phyloP scores from a whole-genome alignment of 2,797 vertebrate genomes.

The Thunnus albacares region DNA sequence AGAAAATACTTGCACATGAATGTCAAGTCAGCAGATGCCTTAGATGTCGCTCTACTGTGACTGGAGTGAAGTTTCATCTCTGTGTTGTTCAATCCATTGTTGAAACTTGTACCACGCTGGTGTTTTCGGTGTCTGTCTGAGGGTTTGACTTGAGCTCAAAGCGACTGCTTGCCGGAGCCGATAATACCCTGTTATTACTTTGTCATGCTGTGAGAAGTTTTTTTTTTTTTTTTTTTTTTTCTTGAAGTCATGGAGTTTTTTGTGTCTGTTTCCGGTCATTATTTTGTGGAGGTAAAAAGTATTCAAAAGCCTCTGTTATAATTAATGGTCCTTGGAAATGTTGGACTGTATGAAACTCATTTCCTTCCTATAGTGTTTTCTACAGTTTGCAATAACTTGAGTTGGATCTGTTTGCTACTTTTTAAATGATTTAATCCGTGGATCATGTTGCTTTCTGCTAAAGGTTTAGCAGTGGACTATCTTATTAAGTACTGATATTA shows the following conservation, averaged over 20 bases:
- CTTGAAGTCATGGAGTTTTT: constrained; percentile 6
- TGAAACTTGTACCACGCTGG: constrained; percentile 22
- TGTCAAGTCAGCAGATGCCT: constrained; percentile 58
- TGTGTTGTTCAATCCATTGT: constrained; percentile 10
- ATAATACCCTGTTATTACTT: constrained; percentile 9
- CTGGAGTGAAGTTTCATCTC: not conserved
- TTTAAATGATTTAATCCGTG: not conserved
- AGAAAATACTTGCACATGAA: constrained; percentile 52
- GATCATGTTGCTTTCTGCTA: not conserved
- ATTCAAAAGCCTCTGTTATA: constrained; percentile 57
- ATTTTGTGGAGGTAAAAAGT: constrained; percentile 28
- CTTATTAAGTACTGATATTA: not conserved
- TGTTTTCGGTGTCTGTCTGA: constrained; percentile 2
- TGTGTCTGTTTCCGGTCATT: constrained; percentile 8
- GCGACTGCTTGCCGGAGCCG: constrained; percentile 25
- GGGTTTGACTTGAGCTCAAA: constrained; percentile 16
- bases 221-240: constrained; percentile 2
- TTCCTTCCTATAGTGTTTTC: not conserved
- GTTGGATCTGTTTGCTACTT: not conserved
- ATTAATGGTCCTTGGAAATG: not conserved
- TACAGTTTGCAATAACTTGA: not conserved
- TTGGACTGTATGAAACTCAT: not conserved
- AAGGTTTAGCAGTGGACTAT: not conserved
- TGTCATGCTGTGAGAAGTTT: not conserved
- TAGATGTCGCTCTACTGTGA: constrained; percentile 49